phyloP scores from a whole-genome alignment of 2,797 vertebrate genomes.

The Myripristis murdjan region DNA sequence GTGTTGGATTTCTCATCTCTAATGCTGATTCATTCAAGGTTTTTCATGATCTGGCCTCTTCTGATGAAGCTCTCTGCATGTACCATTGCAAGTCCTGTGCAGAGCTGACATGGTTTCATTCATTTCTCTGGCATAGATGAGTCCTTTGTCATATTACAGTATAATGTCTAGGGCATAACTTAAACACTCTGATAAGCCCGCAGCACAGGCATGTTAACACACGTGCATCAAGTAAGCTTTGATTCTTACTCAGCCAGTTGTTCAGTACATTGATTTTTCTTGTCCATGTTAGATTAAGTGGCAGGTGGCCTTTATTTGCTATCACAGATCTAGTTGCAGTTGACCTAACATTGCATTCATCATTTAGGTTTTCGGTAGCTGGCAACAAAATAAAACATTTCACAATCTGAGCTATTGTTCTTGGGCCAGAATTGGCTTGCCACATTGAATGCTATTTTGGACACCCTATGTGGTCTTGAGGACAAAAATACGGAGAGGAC shows the following conservation, averaged over 20 bases:
- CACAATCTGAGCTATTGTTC: conserved; percentile 7
- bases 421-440: conserved; percentile 9
- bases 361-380: conserved; percentile 6
- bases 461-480: conserved; percentile 25
- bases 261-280: conserved; percentile 35
- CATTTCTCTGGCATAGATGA: conserved; percentile 35
- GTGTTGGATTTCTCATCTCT: background rate
- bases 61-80: conserved; percentile 5
- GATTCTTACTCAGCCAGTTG: conserved; percentile 6
- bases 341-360: background rate
- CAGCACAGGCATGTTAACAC: conserved; percentile 39
- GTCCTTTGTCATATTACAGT: conserved; percentile 47
- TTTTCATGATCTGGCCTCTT: conserved; percentile 16
- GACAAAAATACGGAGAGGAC: conserved; percentile 35
- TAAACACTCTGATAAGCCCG: conserved; percentile 30
- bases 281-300: conserved; percentile 3
- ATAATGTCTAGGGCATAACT: conserved; percentile 28
- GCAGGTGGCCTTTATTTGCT: background rate
- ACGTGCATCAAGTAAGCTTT: conserved; percentile 20
- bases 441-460: conserved; percentile 16
- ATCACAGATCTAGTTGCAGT: background rate
- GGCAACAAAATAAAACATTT: background rate
- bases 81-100: conserved; percentile 14
- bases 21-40: background rate
- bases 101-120: background rate